These are phyloP conservation scores for Myotis pilosus DNA, from an alignment of 2,797 vertebrate genomes.

Conservation along the genomic window DNA sequence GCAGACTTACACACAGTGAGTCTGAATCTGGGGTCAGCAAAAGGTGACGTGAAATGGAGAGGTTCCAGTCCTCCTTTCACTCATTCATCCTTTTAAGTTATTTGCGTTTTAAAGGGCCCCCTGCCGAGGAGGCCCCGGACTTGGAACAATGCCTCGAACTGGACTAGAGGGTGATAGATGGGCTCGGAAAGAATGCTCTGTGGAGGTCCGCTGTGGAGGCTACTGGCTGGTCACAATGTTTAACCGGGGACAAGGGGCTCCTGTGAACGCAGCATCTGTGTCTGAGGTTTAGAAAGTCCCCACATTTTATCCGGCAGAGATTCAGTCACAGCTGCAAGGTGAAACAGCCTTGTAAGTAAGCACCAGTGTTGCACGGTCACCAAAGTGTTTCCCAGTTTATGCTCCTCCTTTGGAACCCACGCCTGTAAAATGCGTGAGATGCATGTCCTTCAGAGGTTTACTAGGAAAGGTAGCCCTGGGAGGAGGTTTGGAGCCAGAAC, in stretches of 20 bases:
- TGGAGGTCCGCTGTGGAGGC: neutral
- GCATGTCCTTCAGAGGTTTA: neutral
- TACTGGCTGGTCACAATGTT: neutral
- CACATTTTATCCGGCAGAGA: neutral
- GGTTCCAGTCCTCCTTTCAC: neutral
- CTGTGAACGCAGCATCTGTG: neutral
- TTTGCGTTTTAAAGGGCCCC: slow-evolving; percentile 2
- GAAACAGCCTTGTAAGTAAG: neutral
- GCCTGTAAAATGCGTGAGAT: neutral
- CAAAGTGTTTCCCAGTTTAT: neutral
- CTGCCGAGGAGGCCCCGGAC: neutral
- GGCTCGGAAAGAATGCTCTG: neutral
- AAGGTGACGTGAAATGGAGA: neutral
- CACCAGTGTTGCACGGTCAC: neutral
- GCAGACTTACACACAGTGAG: neutral
- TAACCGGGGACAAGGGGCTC: neutral
- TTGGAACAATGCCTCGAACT: neutral
- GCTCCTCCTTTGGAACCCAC: neutral
- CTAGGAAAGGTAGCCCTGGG: neutral
- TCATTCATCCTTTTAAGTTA: neutral
- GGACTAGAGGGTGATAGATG: neutral
- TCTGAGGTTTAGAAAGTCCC: neutral
- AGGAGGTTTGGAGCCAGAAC: slow-evolving; percentile 38
- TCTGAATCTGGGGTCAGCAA: neutral
- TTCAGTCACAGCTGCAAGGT: neutral